phyloP scores from a whole-genome alignment of 1,140 invertebrate species.

The Heliconius melpomene region DNA sequence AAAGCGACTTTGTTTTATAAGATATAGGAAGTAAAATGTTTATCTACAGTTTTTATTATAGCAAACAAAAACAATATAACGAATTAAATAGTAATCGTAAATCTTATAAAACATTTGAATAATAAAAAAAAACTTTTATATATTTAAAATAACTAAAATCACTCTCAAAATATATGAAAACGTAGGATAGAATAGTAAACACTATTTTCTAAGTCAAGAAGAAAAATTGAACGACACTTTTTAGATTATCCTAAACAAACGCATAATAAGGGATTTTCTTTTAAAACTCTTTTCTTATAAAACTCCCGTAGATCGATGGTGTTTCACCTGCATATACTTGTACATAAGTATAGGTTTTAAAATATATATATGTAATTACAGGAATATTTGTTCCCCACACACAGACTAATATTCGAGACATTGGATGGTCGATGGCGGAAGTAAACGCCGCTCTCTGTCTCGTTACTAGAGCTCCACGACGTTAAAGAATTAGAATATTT shows the following conservation, averaged over 20 bases:
- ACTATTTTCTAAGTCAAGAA: not conserved
- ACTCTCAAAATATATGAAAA: not conserved
- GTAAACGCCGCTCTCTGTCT: too few species aligned
- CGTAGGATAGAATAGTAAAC: not conserved
- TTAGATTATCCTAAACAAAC: conserved; percentile 1
- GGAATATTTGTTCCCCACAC: not conserved
- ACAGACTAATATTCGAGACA: too few species aligned
- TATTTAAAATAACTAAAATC: not conserved
- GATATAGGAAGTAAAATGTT: not conserved
- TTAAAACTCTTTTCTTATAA: not conserved
- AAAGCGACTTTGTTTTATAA: too few species aligned
- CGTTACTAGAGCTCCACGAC: too few species aligned
- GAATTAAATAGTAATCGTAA: too few species aligned
- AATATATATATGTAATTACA: not conserved
- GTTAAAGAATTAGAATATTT: too few species aligned
- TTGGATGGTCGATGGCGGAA: too few species aligned
- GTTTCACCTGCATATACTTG: not conserved
- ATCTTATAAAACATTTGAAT: too few species aligned
- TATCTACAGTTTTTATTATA: too few species aligned
- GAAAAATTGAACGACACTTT: conserved; percentile 2
- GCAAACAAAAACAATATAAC: too few species aligned
- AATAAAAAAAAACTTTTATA: too few species aligned
- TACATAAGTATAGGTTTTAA: too few species aligned
- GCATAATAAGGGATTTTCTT: not conserved
- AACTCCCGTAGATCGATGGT: not conserved